phyloP scores from a whole-genome alignment of 2,888 invertebrate genomes.

The Nomada fabriciana region DNA sequence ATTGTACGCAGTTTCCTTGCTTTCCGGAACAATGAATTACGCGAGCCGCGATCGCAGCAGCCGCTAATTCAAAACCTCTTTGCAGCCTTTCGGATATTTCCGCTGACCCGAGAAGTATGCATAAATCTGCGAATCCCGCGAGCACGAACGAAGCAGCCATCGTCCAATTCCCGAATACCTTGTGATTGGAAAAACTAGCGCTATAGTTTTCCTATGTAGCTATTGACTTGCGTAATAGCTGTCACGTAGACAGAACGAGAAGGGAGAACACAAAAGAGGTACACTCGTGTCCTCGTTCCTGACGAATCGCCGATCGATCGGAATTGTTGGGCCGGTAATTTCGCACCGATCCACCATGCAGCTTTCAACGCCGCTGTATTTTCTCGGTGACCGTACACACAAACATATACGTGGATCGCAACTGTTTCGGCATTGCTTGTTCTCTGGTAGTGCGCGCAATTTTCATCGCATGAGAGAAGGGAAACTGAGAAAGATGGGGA shows the following conservation, averaged over 20 bases:
- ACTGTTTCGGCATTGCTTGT: slow-evolving; percentile 46
- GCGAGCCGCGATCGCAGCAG: not conserved
- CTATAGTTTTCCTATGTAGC: not conserved
- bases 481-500: not conserved
- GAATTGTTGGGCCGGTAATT: slow-evolving; percentile 28
- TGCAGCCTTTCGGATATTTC: no score
- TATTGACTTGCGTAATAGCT: not conserved
- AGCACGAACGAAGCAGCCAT: no score
- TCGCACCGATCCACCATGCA: slow-evolving; percentile 1
- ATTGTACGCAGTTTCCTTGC: not conserved
- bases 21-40: not conserved
- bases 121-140: not conserved
- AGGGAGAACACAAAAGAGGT: not conserved
- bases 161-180: no score
- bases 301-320: slow-evolving; percentile 24
- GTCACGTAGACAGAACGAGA: not conserved
- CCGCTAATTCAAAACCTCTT: not conserved
- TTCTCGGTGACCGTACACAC: slow-evolving; percentile 46
- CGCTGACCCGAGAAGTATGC: not conserved
- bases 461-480: slow-evolving; percentile 15
- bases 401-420: not conserved
- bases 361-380: slow-evolving; percentile 25
- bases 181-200: no score
- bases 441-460: slow-evolving; percentile 10
- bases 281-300: not conserved